A percentile compares a stretch with the other conserved stretches of the same genome.
phyloP scores from a whole-genome alignment of 2,888 invertebrate species.

The Eubasilissa splendida region DNA sequence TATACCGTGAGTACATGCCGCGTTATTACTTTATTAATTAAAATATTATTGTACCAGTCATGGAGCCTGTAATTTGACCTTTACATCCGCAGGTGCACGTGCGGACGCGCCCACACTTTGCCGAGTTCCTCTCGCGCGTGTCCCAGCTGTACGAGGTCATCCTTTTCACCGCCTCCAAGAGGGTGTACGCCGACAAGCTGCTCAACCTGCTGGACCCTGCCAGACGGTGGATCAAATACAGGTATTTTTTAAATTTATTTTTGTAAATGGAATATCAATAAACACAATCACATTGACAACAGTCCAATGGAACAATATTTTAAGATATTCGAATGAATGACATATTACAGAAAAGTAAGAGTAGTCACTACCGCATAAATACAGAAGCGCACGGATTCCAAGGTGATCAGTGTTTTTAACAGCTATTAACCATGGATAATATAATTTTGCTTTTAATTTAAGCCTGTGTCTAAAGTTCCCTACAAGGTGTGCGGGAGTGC shows the following conservation, averaged over 20 bases:
- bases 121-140: constrained; percentile 92
- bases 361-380: not conserved
- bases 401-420: no score
- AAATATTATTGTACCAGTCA: not conserved
- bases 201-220: constrained; percentile 93
- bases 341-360: not conserved
- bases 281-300: no score
- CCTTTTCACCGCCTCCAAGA: constrained; percentile 95
- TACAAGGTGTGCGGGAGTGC: no score
- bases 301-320: no score
- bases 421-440: no score
- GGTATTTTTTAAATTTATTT: constrained; percentile 60
- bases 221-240: constrained; percentile 88
- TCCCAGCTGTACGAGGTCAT: constrained; percentile 93
- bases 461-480: no score
- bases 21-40: not conserved
- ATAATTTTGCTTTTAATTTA: no score
- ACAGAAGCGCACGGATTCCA: constrained; percentile 5
- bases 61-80: not conserved
- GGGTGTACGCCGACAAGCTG: constrained; percentile 94
- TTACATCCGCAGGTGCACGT: constrained; percentile 74
- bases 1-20: constrained; percentile 78
- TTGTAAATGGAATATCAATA: no score
- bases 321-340: no score
- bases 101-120: constrained; percentile 91